Base-by-base conservation (phyloP, 2,113 vertebrate genomes). In the Corapipo altera region DNA sequence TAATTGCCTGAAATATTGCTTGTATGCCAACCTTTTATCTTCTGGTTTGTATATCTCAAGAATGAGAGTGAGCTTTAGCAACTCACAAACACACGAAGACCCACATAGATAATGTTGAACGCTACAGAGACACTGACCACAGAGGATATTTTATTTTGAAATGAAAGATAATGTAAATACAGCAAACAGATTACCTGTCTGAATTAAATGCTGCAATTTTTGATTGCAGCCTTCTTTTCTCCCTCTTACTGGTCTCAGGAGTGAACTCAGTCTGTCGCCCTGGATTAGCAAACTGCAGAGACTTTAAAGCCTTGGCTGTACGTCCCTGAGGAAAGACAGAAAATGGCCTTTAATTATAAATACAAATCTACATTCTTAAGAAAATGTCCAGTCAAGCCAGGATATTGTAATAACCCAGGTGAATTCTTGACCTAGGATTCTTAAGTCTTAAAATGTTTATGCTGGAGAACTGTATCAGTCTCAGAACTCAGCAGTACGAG, bases 241-340 rank as follows among this genome's bases (percentile, higher is more conserved):
- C 98, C 84, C 98, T 98, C 88, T 98, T 98, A 57, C 98, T 98
- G 69, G 97, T 97, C 95, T 98, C 98, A 8, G 98, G 98, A 88
- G 98, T 96, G 96, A 98, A 98, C 70, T 98, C 98, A 22, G 98
- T 98, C 94, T 98, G 98, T 41, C 98, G 97, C 57, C 98, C 98
- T 52, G 98, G 98, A 93, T 98, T 98, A 94, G 98, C 88, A 97
- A 98, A 98, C 78, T 98, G 98, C 12, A 98, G 96, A 26, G 98
- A 98, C 96, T 98, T 98, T 94, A 98, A 97, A 87, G 98, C 98
- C 91, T 98, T 98, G 71, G 98, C 98, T 88, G 98, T 98, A 87
- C 98, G 98, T 21, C 98, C 98, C 98, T 98, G 84, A 91, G 96
- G 33, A 92, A 93, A 97, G 49, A 90, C 27, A 96, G 89, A 96